phyloP scores from a whole-genome alignment of 2,888 invertebrate genomes.

The Philonicus albiceps region DNA sequence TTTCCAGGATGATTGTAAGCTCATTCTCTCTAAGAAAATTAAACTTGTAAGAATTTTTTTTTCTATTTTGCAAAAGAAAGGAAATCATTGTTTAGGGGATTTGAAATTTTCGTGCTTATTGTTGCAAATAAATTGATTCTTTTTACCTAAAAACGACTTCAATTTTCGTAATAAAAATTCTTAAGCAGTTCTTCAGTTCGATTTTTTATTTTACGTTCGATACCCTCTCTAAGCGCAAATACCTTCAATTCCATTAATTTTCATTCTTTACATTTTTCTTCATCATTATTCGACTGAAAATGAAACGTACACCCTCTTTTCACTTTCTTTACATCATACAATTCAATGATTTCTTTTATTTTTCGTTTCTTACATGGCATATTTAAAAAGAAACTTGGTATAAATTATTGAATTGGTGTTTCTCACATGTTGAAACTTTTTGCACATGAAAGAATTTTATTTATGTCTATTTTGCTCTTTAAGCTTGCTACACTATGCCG shows the following conservation, averaged over 20 bases:
- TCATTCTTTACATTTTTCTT: not conserved
- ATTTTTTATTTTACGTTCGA: not conserved
- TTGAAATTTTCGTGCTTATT: not conserved
- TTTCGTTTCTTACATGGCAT: not conserved
- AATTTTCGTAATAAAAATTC: too few species aligned
- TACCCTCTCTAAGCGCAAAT: not conserved
- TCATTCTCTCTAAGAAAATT: too few species aligned
- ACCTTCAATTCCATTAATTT: not conserved
- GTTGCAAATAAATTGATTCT: not conserved
- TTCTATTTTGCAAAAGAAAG: not conserved
- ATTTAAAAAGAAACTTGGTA: not conserved
- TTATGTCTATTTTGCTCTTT: not conserved
- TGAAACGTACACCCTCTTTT: too few species aligned
- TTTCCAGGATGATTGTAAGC: too few species aligned
- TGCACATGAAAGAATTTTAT: not conserved
- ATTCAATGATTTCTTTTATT: not conserved
- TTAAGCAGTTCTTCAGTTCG: not conserved
- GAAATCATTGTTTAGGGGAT: not conserved
- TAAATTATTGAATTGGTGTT: not conserved
- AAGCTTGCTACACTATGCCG: not conserved
- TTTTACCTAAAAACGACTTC: not conserved
- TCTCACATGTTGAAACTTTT: not conserved
- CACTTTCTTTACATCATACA: not conserved
- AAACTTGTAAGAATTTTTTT: not conserved
- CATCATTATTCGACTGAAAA: not conserved